These are phyloP conservation scores for Arrhamphus sclerolepis DNA, from an alignment of 2,797 vertebrate genomes.

Conservation along the genomic window DNA sequence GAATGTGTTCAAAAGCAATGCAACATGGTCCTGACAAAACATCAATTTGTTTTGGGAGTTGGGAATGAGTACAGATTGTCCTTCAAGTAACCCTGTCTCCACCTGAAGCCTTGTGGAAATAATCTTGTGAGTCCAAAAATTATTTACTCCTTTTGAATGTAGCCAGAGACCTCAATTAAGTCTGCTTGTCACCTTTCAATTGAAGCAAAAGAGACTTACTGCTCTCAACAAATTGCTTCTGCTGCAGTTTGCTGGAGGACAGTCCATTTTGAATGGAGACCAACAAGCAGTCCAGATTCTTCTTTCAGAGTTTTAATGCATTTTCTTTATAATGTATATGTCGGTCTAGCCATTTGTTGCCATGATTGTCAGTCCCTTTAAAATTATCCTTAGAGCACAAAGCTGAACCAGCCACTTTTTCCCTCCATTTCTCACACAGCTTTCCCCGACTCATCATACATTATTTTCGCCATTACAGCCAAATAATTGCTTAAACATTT, in stretches of 20 bases:
- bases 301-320: constrained; percentile 23
- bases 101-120: constrained; percentile 58
- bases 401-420: not conserved
- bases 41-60: too few species aligned
- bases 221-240: constrained; percentile 73
- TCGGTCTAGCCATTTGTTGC: not conserved
- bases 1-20: too few species aligned
- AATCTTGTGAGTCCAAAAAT: constrained; percentile 58
- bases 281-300: constrained; percentile 26
- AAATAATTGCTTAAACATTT: constrained; percentile 38
- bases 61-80: too few species aligned
- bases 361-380: constrained; percentile 20
- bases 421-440: constrained; percentile 17
- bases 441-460: too few species aligned
- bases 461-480: not conserved
- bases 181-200: constrained; percentile 67
- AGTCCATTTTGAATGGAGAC: constrained; percentile 44
- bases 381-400: constrained; percentile 9
- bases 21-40: too few species aligned
- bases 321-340: constrained; percentile 2
- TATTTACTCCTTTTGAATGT: constrained; percentile 75
- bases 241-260: constrained; percentile 39
- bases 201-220: constrained; percentile 74
- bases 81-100: constrained; percentile 48
- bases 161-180: constrained; percentile 75